Base-by-base conservation (phyloP, 2,797 vertebrate species). In the Huso huso region DNA sequence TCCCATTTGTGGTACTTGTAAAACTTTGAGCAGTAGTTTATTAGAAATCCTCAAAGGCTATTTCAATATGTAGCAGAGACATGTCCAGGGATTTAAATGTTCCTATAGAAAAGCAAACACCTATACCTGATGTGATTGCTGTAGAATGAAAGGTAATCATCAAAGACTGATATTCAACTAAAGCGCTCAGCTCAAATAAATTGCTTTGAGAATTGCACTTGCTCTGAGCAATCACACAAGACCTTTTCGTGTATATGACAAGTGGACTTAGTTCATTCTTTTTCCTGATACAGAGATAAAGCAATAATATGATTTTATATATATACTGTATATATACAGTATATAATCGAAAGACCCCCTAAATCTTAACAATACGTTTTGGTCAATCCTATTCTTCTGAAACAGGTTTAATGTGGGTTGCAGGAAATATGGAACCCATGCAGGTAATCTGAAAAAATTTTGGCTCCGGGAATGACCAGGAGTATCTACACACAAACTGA, bases 131-230 rank as follows among this genome's bases (percentile, higher is more conserved):
- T 66, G 60, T 66, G 68, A 67, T 67, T 65, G 37, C 64, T 49
- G 49, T 68, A 61, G 70, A 67, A 74, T 49, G 67, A 61, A 65
- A 71, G 65, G 69, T 70, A 70, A 71, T 72, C 58, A 71, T 68
- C 66, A 7, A 67, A 67, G 63, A 63, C 63, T 55, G 69, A 71
- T 71, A 67, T 70, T 51, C 66, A 52, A 8, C 60, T 58, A 57
- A 68, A 52, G 65, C 67, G 68, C 68, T 58, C 64, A 64, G 71
- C 66, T 66, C 69, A 52, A 57, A 70, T 59, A 75, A 77, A 76
- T 73, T 72, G 75, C 75, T 73, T 76, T 76, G 69, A 74, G 72
- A 64, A 69, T 68, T 70, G 68, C 69, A 66, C 62, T 63, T 55
- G 13, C 63, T 71, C 68, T 18, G 49, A 13, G 61, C 67, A 72